A percentile compares a stretch with the other conserved stretches of the same genome.
Conservation (phyloP, 2,888 invertebrate species). For the Petrolisthes cinctipes region DNA sequence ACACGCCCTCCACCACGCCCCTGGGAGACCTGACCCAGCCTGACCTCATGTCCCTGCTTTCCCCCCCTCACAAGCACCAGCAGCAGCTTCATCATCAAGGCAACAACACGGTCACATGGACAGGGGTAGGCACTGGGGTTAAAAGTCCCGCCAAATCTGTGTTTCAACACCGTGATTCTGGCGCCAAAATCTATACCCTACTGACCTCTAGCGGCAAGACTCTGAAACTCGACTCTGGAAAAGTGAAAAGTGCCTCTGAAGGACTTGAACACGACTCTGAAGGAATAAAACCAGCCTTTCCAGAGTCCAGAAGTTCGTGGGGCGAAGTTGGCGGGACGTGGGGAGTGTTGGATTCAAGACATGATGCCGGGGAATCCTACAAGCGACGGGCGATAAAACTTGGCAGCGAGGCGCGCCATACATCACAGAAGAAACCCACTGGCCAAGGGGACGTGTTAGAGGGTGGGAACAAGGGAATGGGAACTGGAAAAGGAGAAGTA, state of each 20-base stretch:
- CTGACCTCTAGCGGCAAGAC: not conserved
- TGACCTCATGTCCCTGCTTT: not conserved
- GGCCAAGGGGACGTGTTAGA: too few species aligned
- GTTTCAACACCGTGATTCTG: not conserved
- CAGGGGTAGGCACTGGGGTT: not conserved
- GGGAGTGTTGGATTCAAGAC: conserved; percentile 25
- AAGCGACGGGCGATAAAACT: conserved; percentile 47
- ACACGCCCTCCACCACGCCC: conserved; percentile 11
- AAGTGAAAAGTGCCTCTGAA: too few species aligned
- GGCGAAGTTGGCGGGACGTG: not conserved
- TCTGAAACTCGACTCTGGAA: too few species aligned
- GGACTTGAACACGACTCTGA: too few species aligned
- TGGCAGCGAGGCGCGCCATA: conserved; percentile 31
- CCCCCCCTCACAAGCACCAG: not conserved
- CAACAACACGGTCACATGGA: not conserved
- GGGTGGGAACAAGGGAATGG: not conserved
- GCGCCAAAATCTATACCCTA: not conserved
- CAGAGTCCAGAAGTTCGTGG: not conserved
- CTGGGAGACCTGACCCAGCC: not conserved
- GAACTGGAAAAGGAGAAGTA: too few species aligned
- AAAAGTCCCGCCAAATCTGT: not conserved
- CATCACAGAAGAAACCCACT: conserved; percentile 14
- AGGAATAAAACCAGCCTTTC: not conserved
- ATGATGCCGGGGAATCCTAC: conserved; percentile 31
- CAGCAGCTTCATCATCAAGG: too few species aligned